Conservation (phyloP, 2,113 vertebrate genomes). For the Channa argus region DNA sequence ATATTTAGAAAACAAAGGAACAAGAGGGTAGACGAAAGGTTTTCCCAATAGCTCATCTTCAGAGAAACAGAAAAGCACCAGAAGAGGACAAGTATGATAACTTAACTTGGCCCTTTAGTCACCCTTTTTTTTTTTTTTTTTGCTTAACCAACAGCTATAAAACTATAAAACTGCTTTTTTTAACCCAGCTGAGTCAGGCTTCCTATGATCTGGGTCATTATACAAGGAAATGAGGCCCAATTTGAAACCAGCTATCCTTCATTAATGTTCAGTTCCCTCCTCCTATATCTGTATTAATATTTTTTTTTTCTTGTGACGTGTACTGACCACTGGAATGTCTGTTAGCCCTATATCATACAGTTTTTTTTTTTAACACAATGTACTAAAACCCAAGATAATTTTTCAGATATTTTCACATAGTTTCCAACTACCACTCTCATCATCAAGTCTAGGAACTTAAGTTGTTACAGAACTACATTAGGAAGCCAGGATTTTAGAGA, state of each 20-base stretch:
- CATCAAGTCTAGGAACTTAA: too few species aligned
- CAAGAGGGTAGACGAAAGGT: conserved; percentile 43
- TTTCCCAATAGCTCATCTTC: conserved; percentile 54
- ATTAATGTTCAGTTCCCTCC: conserved; percentile 36
- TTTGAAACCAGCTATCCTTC: conserved; percentile 23
- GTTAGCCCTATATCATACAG: too few species aligned
- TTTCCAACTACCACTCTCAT: too few species aligned
- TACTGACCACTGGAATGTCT: too few species aligned
- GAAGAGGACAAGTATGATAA: not conserved
- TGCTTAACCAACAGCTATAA: not conserved
- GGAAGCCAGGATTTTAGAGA: too few species aligned
- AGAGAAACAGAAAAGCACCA: conserved; percentile 8
- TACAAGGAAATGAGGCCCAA: conserved; percentile 9
- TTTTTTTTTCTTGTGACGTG: too few species aligned
- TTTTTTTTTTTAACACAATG: too few species aligned
- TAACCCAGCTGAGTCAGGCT: conserved; percentile 33
- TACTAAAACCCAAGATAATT: too few species aligned
- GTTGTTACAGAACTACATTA: too few species aligned
- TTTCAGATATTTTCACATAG: too few species aligned
- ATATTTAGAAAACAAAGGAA: conserved; percentile 52
- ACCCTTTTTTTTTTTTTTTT: accelerated
- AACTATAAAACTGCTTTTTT: conserved; percentile 8
- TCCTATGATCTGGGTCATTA: conserved; percentile 28
- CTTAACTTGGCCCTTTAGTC: too few species aligned
- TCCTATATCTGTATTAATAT: too few species aligned